phyloP scores from a whole-genome alignment of 2,797 vertebrate genomes.

The Luscinia luscinia region DNA sequence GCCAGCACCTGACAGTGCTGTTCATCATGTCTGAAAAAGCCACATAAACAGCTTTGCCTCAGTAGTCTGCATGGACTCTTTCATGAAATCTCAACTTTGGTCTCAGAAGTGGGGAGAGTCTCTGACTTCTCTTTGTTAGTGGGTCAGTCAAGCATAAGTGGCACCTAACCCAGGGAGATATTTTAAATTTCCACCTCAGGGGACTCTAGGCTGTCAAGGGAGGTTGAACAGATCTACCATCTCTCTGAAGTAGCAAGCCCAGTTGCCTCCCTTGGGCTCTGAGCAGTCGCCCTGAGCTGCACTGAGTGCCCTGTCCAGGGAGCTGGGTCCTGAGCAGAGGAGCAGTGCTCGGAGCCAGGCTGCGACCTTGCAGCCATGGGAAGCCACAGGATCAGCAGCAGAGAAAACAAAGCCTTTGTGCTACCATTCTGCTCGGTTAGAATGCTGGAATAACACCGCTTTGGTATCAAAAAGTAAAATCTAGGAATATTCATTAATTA shows the following conservation, averaged over 20 bases:
- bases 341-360: rapidly evolving
- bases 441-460: neutral
- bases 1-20: neutral
- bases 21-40: neutral
- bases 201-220: neutral
- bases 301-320: rapidly evolving
- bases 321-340: rapidly evolving
- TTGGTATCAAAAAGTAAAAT: neutral
- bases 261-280: neutral
- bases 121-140: neutral
- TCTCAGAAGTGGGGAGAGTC: neutral
- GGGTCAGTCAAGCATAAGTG: neutral
- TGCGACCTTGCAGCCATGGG: neutral
- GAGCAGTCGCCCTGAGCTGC: neutral
- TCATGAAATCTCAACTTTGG: neutral
- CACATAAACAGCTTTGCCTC: neutral
- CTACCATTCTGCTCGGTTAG: neutral
- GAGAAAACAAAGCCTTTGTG: neutral
- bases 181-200: neutral
- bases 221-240: neutral
- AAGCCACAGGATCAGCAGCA: neutral
- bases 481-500: neutral
- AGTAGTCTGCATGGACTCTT: neutral
- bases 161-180: neutral
- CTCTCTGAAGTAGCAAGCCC: neutral